phyloP scores from a whole-genome alignment of 2,888 invertebrate species.

The Scaptomyza cyrtandrae region DNA sequence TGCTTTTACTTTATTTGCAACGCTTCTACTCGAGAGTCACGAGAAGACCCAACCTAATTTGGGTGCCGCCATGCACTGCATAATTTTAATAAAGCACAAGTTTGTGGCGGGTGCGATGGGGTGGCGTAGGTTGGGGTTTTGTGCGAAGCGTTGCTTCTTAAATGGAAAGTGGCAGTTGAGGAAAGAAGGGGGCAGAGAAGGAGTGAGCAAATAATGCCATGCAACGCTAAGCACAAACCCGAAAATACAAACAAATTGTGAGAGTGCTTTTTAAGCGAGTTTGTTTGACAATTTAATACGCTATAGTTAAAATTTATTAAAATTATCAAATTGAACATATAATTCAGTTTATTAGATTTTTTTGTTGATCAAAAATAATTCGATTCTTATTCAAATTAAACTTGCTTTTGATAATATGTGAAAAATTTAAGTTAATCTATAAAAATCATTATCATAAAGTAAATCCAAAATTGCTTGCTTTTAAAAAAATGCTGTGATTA shows the following conservation, averaged over 20 bases:
- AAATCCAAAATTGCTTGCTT: too few species aligned
- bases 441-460: too few species aligned
- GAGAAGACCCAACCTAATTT: conserved; percentile 56
- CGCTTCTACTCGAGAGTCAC: conserved; percentile 16
- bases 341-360: too few species aligned
- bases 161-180: conserved; percentile 2
- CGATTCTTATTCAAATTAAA: too few species aligned
- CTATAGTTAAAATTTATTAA: neutral
- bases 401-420: too few species aligned
- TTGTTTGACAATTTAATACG: conserved; percentile 8
- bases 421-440: too few species aligned
- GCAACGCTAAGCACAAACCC: conserved; percentile 58
- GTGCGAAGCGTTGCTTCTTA: neutral
- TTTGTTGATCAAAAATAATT: too few species aligned
- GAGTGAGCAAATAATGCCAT: conserved; percentile 63
- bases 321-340: neutral
- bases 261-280: neutral
- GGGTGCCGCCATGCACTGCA: conserved; percentile 56
- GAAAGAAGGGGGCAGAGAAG: neutral
- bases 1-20: conserved; percentile 41
- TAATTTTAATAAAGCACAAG: conserved; percentile 68
- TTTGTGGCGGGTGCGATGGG: conserved; percentile 17
- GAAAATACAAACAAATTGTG: conserved; percentile 54
- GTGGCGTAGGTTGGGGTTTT: neutral
- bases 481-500: too few species aligned